Conservation (phyloP, 2,797 vertebrate species). For the Heteromormyrus szaboi region DNA sequence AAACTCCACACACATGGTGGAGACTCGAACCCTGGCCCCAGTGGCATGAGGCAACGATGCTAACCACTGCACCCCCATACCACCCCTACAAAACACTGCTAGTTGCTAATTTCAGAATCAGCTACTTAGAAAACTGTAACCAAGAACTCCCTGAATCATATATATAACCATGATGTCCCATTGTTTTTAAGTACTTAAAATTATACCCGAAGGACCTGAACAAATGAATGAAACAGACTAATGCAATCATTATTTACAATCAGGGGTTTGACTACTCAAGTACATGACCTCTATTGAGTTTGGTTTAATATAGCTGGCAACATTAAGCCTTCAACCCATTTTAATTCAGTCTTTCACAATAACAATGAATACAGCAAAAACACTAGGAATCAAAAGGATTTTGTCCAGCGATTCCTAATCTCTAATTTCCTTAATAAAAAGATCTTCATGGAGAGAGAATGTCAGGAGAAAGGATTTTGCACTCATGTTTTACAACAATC, state of each 20-base stretch:
- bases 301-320: neutral
- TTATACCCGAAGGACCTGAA: neutral
- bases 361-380: slow-evolving; percentile 11
- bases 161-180: neutral
- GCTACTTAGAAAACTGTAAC: neutral
- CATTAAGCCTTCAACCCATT: neutral
- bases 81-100: neutral
- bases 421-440: neutral
- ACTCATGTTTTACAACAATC: neutral
- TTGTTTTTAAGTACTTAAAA: neutral
- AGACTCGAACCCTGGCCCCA: neutral
- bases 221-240: neutral
- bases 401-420: neutral
- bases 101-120: neutral
- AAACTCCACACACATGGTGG: neutral
- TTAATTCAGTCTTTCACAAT: neutral
- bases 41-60: neutral
- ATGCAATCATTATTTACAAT: neutral
- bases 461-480: neutral
- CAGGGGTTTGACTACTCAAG: neutral
- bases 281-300: neutral
- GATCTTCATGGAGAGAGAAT: neutral
- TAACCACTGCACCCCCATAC: neutral
- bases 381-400: neutral
- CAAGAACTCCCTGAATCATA: neutral